Base-by-base conservation (phyloP, 2,113 vertebrate genomes). In the Etheostoma spectabile region DNA sequence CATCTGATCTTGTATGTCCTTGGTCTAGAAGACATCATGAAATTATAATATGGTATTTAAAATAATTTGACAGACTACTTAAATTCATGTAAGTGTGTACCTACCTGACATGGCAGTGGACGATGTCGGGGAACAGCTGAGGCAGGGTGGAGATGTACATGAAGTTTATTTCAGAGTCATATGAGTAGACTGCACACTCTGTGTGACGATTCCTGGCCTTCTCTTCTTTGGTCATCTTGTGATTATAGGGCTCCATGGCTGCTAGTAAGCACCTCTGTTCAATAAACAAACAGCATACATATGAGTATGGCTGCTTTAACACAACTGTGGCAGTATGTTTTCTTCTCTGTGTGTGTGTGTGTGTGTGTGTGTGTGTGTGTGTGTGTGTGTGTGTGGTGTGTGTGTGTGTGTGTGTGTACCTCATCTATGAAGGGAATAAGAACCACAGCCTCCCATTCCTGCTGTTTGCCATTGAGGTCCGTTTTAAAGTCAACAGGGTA, bases 371-470 rank as follows among this genome's bases (percentile, higher is more conserved):
- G 45, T 46, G 45, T 35, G 22, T 52, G 38, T 52, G 49, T 52
- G 6, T 52, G 51, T 38, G 8, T 62, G 19, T 38, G 10, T 38
- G 15, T 12, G 27, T 3, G 56, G 27, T 77, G 48, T 52, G 10
- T 53, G 24, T 45, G 30, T 19, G 46, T 51, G 22, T 48, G 51
- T 65, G 42, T 19, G 80, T 87, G 82, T 80, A 98, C 98, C 96
- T 99, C 98, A 80, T 99, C 97, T 83, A 99, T 99, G 91, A 99
- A 99, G 0, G 98, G 98, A 88, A 99, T 99, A 80, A 99, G 94
- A 14, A 99, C 98, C 63, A 99, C 97, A 42, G 98, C 98, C 92
- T 99, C 98, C 98, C 98, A 99, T 62, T 99, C 98, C 85, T 99
- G 98, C 86, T 99, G 98, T 83, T 99, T 99, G 66, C 98, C 98